Percentiles rank a stretch among this genome's conserved stretches.
Evolutionary conservation across 2,797 vertebrate species (phyloP).

Genomic region (Micrastur ruficollis): DNA sequence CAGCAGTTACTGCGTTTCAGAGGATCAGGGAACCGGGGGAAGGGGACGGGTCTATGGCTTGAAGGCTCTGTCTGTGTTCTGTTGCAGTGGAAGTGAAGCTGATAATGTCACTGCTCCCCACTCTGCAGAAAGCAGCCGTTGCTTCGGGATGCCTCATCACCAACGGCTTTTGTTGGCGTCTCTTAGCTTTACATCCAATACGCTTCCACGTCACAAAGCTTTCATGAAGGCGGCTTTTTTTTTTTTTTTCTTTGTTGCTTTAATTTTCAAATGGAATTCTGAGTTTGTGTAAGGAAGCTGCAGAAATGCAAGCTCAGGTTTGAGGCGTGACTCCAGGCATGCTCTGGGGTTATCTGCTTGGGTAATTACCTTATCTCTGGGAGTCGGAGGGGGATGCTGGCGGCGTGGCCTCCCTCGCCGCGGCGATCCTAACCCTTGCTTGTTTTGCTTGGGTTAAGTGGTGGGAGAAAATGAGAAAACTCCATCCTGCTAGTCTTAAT

Average conservation of each 20-base stretch:
- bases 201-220: too few relatives aligned
- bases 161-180: too few relatives aligned
- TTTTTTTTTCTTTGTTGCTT: background rate
- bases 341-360: background rate
- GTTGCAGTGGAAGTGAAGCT: background rate
- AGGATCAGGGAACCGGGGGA: background rate
- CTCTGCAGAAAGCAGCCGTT: background rate
- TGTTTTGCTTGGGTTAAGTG: background rate
- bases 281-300: background rate
- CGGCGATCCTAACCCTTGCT: background rate
- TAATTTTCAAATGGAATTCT: background rate
- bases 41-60: background rate
- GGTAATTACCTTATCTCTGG: background rate
- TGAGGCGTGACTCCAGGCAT: background rate
- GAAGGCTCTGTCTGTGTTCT: background rate
- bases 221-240: background rate
- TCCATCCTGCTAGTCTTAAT: background rate
- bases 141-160: background rate
- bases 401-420: background rate
- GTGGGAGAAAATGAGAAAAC: slow-evolving; percentile 7
- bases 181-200: background rate
- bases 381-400: background rate
- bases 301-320: background rate
- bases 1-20: background rate
- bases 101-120: background rate